These are phyloP conservation scores for Leucophenga varia DNA, from an alignment of 1,140 invertebrate species.

Conservation along the genomic window DNA sequence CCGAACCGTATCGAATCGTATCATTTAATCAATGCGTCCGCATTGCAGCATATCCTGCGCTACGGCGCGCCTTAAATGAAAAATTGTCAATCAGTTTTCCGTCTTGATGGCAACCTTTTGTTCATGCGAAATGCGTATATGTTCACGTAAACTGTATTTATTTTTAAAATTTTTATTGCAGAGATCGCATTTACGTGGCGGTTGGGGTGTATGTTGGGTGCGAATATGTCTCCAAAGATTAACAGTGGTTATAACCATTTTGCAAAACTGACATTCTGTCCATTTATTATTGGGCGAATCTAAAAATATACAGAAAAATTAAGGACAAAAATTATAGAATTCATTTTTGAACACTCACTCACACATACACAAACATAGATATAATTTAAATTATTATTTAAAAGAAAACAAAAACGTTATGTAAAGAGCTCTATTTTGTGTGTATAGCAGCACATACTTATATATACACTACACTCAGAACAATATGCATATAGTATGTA, in stretches of 20 bases:
- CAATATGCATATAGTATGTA: no score
- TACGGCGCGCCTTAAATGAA: constrained; percentile 23
- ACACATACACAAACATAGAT: no score
- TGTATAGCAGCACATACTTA: no score
- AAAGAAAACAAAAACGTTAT: no score
- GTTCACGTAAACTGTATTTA: constrained; percentile 54
- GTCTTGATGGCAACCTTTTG: constrained; percentile 48
- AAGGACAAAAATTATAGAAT: constrained; percentile 40
- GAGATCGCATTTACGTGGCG: constrained; percentile 54
- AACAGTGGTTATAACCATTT: constrained; percentile 56
- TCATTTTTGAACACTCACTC: no score
- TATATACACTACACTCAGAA: no score
- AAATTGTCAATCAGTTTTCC: constrained; percentile 51
- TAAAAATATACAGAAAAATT: constrained; percentile 57
- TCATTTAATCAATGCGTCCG: not conserved
- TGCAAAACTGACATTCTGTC: constrained; percentile 58
- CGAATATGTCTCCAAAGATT: constrained; percentile 58
- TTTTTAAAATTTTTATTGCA: constrained; percentile 58
- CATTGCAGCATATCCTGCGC: no score
- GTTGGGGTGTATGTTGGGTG: constrained; percentile 56
- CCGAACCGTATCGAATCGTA: no score
- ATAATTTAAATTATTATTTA: no score
- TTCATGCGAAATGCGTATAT: constrained; percentile 55
- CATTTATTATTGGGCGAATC: constrained; percentile 57
- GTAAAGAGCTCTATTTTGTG: no score